Conservation (phyloP, 2,888 invertebrate genomes). For the Spodoptera picta region DNA sequence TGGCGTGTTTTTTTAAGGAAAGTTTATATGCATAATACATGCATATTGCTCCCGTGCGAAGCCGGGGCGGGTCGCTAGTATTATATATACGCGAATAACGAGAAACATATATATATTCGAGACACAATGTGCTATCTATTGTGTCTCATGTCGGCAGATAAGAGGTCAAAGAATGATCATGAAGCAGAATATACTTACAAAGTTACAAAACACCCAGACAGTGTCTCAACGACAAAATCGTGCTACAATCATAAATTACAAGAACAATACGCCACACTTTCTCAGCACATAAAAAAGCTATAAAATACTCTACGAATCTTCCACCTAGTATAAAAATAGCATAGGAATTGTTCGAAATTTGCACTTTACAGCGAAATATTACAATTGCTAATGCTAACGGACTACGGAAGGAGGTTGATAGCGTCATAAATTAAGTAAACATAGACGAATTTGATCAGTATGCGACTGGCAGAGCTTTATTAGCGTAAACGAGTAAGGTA, state of each 20-base stretch:
- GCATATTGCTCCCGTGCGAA: no score
- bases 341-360: slow-evolving; percentile 37
- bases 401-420: slow-evolving; percentile 54
- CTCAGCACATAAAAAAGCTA: slow-evolving; percentile 19
- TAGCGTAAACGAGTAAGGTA: slow-evolving; percentile 52
- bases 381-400: slow-evolving; percentile 59
- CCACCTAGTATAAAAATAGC: slow-evolving; percentile 23
- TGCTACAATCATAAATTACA: slow-evolving; percentile 28
- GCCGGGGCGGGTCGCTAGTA: no score
- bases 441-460: slow-evolving; percentile 55
- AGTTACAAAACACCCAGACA: no score
- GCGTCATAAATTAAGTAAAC: slow-evolving; percentile 52
- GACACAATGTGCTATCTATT: no score
- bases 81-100: no score
- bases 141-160: no score
- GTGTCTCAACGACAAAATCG: slow-evolving; percentile 17
- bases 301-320: slow-evolving; percentile 28
- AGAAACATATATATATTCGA: no score
- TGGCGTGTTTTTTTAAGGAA: no score
- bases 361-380: slow-evolving; percentile 47
- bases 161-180: no score
- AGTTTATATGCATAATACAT: no score
- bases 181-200: no score
- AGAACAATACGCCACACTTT: slow-evolving; percentile 4
- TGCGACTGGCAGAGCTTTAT: slow-evolving; percentile 48